phyloP scores from a whole-genome alignment of 2,888 invertebrate genomes.

The Melanchra persicariae region DNA sequence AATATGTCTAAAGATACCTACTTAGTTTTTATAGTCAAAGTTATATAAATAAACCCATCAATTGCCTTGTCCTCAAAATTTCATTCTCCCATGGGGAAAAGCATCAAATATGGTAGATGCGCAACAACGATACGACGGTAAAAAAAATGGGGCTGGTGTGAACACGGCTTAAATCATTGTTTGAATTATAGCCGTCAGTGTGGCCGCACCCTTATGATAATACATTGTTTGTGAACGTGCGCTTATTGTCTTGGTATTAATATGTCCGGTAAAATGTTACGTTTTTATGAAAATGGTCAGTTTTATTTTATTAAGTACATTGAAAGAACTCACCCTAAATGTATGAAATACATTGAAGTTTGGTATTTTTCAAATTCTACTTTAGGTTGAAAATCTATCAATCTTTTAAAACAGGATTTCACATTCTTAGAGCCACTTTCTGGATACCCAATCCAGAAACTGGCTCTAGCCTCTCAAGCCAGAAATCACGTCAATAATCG shows the following conservation, averaged over 20 bases:
- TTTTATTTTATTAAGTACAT: too few species aligned
- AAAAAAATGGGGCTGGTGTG: conserved; percentile 84
- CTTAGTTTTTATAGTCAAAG: too few species aligned
- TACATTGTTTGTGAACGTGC: conserved; percentile 51
- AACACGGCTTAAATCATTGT: conserved; percentile 81
- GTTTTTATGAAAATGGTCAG: conserved; percentile 18
- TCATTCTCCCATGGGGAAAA: conserved; percentile 55
- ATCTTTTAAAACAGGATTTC: too few species aligned
- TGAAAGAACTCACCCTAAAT: too few species aligned
- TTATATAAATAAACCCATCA: not conserved
- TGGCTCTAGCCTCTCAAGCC: too few species aligned
- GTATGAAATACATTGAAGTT: too few species aligned
- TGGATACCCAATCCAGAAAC: too few species aligned
- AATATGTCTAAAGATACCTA: too few species aligned
- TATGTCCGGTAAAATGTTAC: conserved; percentile 10
- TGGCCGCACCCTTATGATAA: conserved; percentile 69
- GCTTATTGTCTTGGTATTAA: conserved; percentile 46
- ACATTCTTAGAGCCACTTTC: too few species aligned
- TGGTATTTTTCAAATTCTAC: too few species aligned
- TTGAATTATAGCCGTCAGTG: conserved; percentile 78
- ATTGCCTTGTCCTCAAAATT: conserved; percentile 51
- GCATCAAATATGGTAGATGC: conserved; percentile 80
- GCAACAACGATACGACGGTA: conserved; percentile 71
- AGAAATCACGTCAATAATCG: too few species aligned
- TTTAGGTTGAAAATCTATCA: too few species aligned